phyloP scores from a whole-genome alignment of 2,113 vertebrate species.

The Tretioscincus oriximinensis region DNA sequence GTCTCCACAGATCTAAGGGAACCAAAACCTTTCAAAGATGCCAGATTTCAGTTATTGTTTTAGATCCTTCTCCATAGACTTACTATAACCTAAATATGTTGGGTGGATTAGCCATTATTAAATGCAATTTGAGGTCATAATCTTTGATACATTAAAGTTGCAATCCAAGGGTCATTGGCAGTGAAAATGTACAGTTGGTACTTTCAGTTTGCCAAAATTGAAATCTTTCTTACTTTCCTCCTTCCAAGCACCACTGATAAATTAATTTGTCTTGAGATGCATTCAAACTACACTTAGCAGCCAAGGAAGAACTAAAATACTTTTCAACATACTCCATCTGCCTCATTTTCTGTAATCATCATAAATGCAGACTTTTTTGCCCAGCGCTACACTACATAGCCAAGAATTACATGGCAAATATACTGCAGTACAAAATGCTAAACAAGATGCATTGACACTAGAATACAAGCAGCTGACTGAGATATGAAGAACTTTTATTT shows the following conservation, averaged over 20 bases:
- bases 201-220: constrained; percentile 23
- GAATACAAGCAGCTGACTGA: too few relatives aligned
- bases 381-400: background rate
- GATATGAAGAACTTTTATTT: too few relatives aligned
- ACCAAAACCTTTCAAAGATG: too few relatives aligned
- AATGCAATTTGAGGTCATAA: too few relatives aligned
- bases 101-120: too few relatives aligned
- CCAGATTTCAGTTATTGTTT: too few relatives aligned
- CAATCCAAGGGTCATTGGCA: rapidly evolving
- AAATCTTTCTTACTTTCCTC: background rate
- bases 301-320: constrained; percentile 14
- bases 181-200: constrained; percentile 11
- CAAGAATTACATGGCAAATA: background rate
- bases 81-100: too few relatives aligned
- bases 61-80: too few relatives aligned
- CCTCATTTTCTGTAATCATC: background rate
- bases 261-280: background rate
- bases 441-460: background rate
- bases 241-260: constrained; percentile 1
- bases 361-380: background rate
- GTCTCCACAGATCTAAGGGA: too few relatives aligned
- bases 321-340: background rate
- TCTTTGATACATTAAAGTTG: background rate
- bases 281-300: background rate
- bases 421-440: background rate